Conservation (phyloP, 2,113 vertebrate genomes). For the Heterochromis multidens region DNA sequence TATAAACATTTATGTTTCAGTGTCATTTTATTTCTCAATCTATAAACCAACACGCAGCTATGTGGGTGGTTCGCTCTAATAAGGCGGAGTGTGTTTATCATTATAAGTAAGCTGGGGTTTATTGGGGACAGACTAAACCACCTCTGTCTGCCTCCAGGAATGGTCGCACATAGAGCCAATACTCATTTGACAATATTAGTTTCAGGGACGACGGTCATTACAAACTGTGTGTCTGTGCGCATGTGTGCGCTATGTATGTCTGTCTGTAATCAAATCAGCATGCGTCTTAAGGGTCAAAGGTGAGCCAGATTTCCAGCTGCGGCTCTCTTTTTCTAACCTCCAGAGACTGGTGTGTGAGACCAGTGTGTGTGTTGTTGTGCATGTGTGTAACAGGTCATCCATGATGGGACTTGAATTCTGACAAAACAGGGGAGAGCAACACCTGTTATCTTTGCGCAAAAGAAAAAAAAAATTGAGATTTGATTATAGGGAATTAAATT, state of each 20-base stretch:
- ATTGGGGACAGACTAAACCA: constrained; percentile 26
- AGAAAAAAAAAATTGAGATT: not conserved
- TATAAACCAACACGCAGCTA: constrained; percentile 39
- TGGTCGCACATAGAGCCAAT: not conserved
- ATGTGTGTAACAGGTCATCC: constrained; percentile 5
- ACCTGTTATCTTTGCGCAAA: constrained; percentile 22
- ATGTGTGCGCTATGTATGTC: not conserved
- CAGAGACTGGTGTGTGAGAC: not conserved
- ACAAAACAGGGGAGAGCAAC: not conserved
- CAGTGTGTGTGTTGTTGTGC: not conserved
- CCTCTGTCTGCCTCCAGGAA: not conserved
- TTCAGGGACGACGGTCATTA: not conserved
- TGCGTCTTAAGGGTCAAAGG: constrained; percentile 47
- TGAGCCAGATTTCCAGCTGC: constrained; percentile 47
- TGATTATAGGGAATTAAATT: not conserved
- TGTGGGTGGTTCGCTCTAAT: constrained; percentile 55
- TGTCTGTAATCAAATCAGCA: constrained; percentile 24
- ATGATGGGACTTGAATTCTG: not conserved
- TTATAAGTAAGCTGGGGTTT: constrained; percentile 10
- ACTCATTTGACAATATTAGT: constrained; percentile 1
- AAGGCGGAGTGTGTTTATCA: constrained; percentile 56
- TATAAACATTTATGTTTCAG: constrained; percentile 62
- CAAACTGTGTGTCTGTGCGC: not conserved
- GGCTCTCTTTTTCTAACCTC: constrained; percentile 16
- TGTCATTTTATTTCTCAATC: constrained; percentile 48